Evolutionary conservation across 1,140 invertebrate species (phyloP).

Genomic region (Trinorchestia longiramus): DNA sequence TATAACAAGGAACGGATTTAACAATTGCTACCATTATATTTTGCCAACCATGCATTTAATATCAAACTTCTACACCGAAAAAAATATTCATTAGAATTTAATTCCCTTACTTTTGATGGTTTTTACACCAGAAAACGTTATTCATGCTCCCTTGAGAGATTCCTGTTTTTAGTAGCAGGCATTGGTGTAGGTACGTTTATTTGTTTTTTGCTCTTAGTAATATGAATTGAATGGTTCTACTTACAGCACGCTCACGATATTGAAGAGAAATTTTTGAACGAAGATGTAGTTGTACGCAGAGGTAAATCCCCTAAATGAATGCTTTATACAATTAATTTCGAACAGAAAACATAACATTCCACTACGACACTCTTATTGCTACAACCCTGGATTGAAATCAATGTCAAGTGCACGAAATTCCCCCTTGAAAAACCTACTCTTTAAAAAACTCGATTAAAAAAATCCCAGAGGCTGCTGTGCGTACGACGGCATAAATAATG

Average conservation of each 20-base stretch:
- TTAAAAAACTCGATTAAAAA: not conserved
- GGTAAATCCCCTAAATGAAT: not conserved
- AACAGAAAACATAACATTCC: not conserved
- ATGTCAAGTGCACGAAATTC: not conserved
- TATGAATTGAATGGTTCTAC: not conserved
- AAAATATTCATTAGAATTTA: not conserved
- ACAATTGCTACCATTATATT: not conserved
- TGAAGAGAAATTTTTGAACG: not conserved
- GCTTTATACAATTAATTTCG: not conserved
- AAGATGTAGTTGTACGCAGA: not conserved
- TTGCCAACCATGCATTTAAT: not conserved
- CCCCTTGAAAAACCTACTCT: not conserved
- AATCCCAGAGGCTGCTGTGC: not conserved
- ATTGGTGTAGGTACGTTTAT: not conserved
- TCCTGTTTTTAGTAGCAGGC: too few species aligned
- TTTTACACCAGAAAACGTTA: too few species aligned
- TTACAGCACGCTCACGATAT: not conserved
- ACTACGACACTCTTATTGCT: not conserved
- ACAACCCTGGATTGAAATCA: not conserved
- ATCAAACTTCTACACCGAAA: not conserved
- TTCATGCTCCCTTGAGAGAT: too few species aligned
- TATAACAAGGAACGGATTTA: not conserved
- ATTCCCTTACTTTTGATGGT: not conserved
- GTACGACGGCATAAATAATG: not conserved
- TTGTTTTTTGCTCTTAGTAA: not conserved